A percentile compares a stretch with the other conserved stretches of the same genome.
Evolutionary conservation across 2,888 invertebrate genomes (phyloP).

Genomic region (Campoplex capitator): DNA sequence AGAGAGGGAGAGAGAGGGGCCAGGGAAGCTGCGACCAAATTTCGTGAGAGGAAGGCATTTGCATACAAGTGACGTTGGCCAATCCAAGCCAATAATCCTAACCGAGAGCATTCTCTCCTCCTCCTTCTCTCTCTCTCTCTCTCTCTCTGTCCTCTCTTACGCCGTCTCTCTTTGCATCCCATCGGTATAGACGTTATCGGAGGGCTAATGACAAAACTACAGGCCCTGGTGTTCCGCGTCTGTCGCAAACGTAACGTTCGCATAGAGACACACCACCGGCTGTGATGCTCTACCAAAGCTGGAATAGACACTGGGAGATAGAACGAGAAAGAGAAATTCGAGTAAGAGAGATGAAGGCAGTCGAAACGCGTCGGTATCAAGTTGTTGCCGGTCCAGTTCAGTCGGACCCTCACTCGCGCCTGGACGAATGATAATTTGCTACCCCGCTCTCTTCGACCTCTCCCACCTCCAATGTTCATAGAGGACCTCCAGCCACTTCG

Average conservation of each 20-base stretch:
- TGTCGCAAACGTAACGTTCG: slow-evolving; percentile 52
- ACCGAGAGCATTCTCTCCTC: slow-evolving; percentile 56
- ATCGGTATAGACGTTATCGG: slow-evolving; percentile 82
- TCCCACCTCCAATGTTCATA: slow-evolving; percentile 67
- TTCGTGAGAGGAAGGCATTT: slow-evolving; percentile 77
- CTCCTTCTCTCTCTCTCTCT: slow-evolving; percentile 73
- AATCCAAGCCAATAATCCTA: slow-evolving; percentile 84
- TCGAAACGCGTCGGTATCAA: slow-evolving; percentile 80
- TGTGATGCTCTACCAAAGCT: slow-evolving; percentile 32
- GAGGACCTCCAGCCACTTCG: slow-evolving; percentile 68
- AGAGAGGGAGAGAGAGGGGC: slow-evolving; percentile 31
- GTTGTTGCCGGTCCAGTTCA: slow-evolving; percentile 83
- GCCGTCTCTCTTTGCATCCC: slow-evolving; percentile 75
- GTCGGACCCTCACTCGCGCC: slow-evolving; percentile 80
- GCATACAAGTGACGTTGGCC: slow-evolving; percentile 83
- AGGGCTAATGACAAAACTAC: slow-evolving; percentile 84
- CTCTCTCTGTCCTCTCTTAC: slow-evolving; percentile 75
- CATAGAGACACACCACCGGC: slow-evolving; percentile 37
- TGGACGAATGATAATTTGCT: slow-evolving; percentile 84
- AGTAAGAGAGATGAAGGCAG: slow-evolving; percentile 23
- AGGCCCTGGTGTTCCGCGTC: slow-evolving; percentile 77
- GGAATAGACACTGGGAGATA: slow-evolving; percentile 3
- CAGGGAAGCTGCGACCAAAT: slow-evolving; percentile 67
- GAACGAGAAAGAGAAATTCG: slow-evolving; percentile 36
- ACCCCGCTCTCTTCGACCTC: slow-evolving; percentile 67